Conservation (phyloP, 2,113 vertebrate species). For the Morone chrysops region DNA sequence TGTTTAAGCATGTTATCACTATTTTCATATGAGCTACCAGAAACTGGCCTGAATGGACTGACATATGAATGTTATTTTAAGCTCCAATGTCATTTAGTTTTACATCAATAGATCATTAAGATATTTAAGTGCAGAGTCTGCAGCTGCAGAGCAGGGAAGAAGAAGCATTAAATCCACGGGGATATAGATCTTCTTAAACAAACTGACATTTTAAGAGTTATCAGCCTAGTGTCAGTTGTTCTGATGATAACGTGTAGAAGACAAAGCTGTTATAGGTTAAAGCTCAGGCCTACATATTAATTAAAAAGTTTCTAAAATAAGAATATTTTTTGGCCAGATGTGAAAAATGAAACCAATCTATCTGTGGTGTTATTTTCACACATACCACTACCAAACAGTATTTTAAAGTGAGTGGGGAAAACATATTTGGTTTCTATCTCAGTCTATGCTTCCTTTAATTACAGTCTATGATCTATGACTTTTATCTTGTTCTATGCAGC, state of each 20-base stretch:
- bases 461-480: neutral
- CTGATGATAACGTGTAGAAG: neutral
- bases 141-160: neutral
- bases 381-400: neutral
- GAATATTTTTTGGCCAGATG: neutral
- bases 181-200: neutral
- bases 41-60: neutral
- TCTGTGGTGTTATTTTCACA: constrained; percentile 19
- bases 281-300: neutral
- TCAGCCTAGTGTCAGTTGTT: neutral
- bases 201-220: neutral
- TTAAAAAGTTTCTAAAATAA: neutral
- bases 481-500: neutral
- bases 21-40: neutral
- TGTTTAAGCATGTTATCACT: constrained; percentile 30
- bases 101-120: neutral
- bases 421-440: neutral
- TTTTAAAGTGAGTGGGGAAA: neutral
- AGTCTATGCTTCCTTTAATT: neutral
- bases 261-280: neutral
- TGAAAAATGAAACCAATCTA: constrained; percentile 10
- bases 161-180: neutral
- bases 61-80: neutral
- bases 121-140: constrained; percentile 1
- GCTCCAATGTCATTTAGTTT: neutral